Evolutionary conservation across 1,140 invertebrate genomes (phyloP), one percentile per base, ranked within the genome.

Genomic region (Eubasilissa regina): DNA sequence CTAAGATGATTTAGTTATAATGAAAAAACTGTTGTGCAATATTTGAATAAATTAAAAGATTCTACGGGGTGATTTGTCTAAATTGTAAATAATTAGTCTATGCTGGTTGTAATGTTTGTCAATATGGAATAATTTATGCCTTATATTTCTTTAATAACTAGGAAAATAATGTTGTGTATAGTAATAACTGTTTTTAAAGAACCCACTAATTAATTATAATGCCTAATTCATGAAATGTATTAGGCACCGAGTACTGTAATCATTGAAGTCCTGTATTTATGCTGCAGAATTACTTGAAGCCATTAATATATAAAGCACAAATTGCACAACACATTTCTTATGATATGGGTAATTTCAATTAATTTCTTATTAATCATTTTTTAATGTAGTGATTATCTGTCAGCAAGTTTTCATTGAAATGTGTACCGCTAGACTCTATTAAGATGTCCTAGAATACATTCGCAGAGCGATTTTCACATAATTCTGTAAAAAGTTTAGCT

Each of bases 1-100:
- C 21, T 64, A 53, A 53, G 66, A 48, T 66, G 19, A 70, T 48
- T 70, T 70, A 70, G 45, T 51, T 48, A 19, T 70, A 70, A 19
- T 9, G 7, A 35, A 70, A n/a, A 48, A 70, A 47, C 15, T 19
- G 19, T 70, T 48, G 66, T 70, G 66, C 66, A 70, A 70, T 70
- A 70, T 70, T 70, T 70, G 10, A 58, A 58, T 58, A 58, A 58
- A 19, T 58, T 17, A 15, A 19, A 58, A 58, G n/a, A 1, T 58
- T 58, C 17, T 58, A 21, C 21, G 55, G 17, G 15, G 62, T 66
- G 43, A 15, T 66, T 66, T 66, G 62, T 66, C 43, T 15, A 44
- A 45, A 43, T 44, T 64, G 55, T 58, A 58, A 58, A 58, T 58
- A 58, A 58, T 58, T 58, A 51, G 13, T 48, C n/a, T 55, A n/a